Conservation (phyloP, 2,888 invertebrate species). For the Strigamia crassipes region DNA sequence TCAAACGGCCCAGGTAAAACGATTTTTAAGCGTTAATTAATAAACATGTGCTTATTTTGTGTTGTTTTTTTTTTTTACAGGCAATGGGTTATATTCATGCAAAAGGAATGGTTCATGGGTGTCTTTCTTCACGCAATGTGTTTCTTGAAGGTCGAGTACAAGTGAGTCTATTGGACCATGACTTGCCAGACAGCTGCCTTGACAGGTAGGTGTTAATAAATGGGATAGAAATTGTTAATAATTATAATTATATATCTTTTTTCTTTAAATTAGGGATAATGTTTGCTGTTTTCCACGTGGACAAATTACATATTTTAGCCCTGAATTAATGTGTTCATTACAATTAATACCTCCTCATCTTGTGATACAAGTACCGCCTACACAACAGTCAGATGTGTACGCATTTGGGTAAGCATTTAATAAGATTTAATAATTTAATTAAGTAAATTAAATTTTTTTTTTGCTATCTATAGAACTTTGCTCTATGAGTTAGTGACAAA, state of each 20-base stretch:
- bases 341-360: slow-evolving; percentile 53
- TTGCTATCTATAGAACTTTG: slow-evolving; percentile 55
- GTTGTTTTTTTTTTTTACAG: slow-evolving; percentile 50
- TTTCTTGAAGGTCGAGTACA: slow-evolving; percentile 59
- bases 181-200: slow-evolving; percentile 55
- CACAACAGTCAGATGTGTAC: slow-evolving; percentile 56
- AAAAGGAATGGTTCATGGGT: slow-evolving; percentile 60
- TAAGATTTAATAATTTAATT: too few relatives aligned
- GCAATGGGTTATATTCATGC: slow-evolving; percentile 62
- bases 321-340: slow-evolving; percentile 54
- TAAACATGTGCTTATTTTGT: too few relatives aligned
- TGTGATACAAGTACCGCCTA: slow-evolving; percentile 51
- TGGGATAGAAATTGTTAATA: neutral
- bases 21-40: neutral
- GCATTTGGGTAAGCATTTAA: slow-evolving; percentile 55
- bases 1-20: slow-evolving; percentile 57
- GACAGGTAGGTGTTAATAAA: slow-evolving; percentile 53
- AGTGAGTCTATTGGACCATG: slow-evolving; percentile 60
- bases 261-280: slow-evolving; percentile 52
- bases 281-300: slow-evolving; percentile 57
- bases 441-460: too few relatives aligned
- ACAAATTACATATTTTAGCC: slow-evolving; percentile 56
- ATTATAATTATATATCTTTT: neutral
- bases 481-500: slow-evolving; percentile 55
- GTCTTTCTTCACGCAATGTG: slow-evolving; percentile 60